Evolutionary conservation across 2,888 invertebrate species (phyloP).

Genomic region (Tachina grossa): DNA sequence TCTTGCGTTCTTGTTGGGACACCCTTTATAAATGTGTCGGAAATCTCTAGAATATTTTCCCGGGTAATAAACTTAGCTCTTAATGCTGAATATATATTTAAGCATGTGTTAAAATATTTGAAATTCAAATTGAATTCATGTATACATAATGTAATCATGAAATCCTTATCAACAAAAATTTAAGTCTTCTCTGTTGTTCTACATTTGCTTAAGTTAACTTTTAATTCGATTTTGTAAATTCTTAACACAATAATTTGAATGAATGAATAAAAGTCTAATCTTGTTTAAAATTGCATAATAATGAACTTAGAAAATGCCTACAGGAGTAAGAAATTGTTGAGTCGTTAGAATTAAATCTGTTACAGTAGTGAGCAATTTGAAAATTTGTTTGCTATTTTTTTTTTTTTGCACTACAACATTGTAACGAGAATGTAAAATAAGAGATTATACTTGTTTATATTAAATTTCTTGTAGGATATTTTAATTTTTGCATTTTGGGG

Average conservation of each 20-base stretch:
- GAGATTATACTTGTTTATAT: too few species aligned
- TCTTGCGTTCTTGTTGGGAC: too few species aligned
- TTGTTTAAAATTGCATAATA: neutral
- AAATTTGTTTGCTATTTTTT: neutral
- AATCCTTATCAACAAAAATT: neutral
- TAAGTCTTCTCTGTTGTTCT: neutral
- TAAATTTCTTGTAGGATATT: too few species aligned
- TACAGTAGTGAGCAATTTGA: neutral
- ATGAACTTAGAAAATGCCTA: neutral
- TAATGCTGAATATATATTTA: conserved; percentile 11
- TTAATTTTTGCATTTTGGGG: too few species aligned
- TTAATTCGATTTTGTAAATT: conserved; percentile 48
- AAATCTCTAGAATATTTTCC: conserved; percentile 14
- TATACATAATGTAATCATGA: neutral
- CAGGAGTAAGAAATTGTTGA: neutral
- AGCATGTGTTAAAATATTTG: conserved; percentile 21
- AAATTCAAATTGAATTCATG: conserved; percentile 30
- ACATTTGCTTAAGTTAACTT: conserved; percentile 3
- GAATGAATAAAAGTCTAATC: neutral
- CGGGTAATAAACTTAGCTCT: neutral
- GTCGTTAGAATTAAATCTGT: neutral
- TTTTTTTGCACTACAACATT: too few species aligned
- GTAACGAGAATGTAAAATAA: too few species aligned
- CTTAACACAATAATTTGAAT: conserved; percentile 25
- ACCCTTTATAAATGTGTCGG: neutral